These are phyloP conservation scores for Nyctibius grandis DNA, from an alignment of 2,797 vertebrate genomes.

Conservation along the genomic window DNA sequence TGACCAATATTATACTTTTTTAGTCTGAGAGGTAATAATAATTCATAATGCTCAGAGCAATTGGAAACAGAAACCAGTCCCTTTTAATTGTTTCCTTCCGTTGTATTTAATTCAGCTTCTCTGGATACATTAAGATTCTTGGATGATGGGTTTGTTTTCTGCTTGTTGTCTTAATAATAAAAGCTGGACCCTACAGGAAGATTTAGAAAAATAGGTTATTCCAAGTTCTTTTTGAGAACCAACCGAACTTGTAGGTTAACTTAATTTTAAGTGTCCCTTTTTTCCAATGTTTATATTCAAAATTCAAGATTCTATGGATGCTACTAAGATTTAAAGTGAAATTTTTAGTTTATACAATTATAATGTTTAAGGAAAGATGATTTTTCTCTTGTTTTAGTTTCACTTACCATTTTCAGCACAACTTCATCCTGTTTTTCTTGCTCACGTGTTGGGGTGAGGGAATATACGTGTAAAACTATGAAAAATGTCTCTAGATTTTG, in stretches of 20 bases:
- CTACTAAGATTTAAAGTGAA: neutral
- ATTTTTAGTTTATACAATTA: neutral
- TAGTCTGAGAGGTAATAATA: constrained; percentile 40
- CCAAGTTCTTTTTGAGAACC: neutral
- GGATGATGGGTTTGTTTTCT: constrained; percentile 49
- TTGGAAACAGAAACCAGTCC: constrained; percentile 53
- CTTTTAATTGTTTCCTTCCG: constrained; percentile 69
- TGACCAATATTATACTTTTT: constrained; percentile 9
- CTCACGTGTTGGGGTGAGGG: neutral
- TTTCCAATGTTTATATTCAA: neutral
- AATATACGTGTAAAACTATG: neutral
- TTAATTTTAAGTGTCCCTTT: neutral
- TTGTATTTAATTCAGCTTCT: constrained; percentile 57
- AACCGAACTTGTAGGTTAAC: neutral
- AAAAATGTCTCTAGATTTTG: neutral
- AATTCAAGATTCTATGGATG: neutral
- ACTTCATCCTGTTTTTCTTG: neutral
- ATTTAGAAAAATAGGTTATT: neutral
- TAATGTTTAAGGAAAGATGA: neutral
- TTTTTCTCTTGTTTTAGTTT: neutral
- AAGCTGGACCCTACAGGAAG: constrained; percentile 21
- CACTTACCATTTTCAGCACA: neutral
- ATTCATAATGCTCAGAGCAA: constrained; percentile 44
- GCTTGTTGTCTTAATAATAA: constrained; percentile 27
- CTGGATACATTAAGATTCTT: constrained; percentile 42